Conservation (phyloP, 2,113 vertebrate species). For the Pao palembangensis region DNA sequence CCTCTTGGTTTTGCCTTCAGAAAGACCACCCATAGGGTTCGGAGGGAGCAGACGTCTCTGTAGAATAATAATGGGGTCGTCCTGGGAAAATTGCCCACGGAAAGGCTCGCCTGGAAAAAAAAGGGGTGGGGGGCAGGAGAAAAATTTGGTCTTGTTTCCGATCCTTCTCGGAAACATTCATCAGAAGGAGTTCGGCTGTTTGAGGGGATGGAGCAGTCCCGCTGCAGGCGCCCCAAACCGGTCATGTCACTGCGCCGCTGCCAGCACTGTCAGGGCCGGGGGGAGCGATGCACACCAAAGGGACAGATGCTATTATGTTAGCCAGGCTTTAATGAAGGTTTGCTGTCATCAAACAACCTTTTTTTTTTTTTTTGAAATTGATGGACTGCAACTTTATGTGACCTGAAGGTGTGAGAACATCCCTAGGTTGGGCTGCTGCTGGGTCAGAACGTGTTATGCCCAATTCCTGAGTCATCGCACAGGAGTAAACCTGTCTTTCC, state of each 20-base stretch:
- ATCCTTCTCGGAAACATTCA: conserved; percentile 70
- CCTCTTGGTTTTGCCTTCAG: conserved; percentile 62
- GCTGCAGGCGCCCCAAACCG: conserved; percentile 17
- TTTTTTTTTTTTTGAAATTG: no score
- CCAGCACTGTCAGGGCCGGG: conserved; percentile 13
- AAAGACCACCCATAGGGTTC: conserved; percentile 77
- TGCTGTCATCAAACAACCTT: background rate
- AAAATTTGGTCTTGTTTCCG: conserved; percentile 76
- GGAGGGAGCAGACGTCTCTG: conserved; percentile 72
- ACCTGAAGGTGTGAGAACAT: conserved; percentile 5
- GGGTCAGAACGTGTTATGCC: conserved; percentile 19
- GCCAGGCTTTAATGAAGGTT: background rate
- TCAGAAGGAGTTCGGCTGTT: conserved; percentile 65
- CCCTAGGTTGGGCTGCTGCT: conserved; percentile 27
- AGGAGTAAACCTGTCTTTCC: conserved; percentile 55
- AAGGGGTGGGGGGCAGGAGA: conserved; percentile 51
- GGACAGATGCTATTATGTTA: conserved; percentile 9
- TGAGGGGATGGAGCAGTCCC: conserved; percentile 32
- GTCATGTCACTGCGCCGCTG: conserved; percentile 24
- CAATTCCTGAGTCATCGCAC: conserved; percentile 33
- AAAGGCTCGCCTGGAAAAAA: conserved; percentile 67
- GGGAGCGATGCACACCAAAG: no score
- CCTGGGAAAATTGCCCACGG: conserved; percentile 76
- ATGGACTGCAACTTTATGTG: background rate
- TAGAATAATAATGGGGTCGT: conserved; percentile 78